Conservation (phyloP, 2,797 vertebrate species). For the Synanceia verrucosa region DNA sequence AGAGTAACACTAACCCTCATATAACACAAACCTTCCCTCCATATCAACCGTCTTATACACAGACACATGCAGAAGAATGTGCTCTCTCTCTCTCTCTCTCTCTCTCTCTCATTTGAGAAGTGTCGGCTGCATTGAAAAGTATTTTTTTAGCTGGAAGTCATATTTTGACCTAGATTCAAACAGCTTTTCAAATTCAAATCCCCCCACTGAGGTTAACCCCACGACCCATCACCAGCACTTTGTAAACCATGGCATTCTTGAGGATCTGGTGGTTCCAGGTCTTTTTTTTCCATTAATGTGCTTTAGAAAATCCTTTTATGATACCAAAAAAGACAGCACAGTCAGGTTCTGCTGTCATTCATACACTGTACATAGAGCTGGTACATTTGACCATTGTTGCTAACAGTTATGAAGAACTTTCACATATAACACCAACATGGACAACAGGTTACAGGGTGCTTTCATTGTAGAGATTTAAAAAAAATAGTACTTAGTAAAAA, state of each 20-base stretch:
- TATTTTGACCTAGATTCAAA: slow-evolving; percentile 48
- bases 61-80: slow-evolving; percentile 2
- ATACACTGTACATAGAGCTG: neutral
- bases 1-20: slow-evolving; percentile 46
- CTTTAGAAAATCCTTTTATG: neutral
- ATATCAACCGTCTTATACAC: slow-evolving; percentile 32
- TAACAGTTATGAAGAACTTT: neutral
- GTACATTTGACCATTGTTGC: neutral
- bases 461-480: too few species aligned
- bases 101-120: slow-evolving; percentile 2
- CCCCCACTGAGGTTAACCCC: neutral
- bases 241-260: slow-evolving; percentile 2
- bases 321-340: neutral
- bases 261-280: slow-evolving; percentile 8
- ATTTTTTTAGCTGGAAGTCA: slow-evolving; percentile 24
- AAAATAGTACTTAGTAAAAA: too few species aligned
- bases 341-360: neutral
- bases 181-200: slow-evolving; percentile 13
- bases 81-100: neutral
- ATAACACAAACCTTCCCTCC: slow-evolving; percentile 44
- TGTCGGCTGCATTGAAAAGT: slow-evolving; percentile 2
- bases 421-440: neutral
- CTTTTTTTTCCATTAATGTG: neutral
- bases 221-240: neutral
- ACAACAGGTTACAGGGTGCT: neutral